Conservation (phyloP, 2,113 vertebrate genomes). For the Otocyon megalotis region DNA sequence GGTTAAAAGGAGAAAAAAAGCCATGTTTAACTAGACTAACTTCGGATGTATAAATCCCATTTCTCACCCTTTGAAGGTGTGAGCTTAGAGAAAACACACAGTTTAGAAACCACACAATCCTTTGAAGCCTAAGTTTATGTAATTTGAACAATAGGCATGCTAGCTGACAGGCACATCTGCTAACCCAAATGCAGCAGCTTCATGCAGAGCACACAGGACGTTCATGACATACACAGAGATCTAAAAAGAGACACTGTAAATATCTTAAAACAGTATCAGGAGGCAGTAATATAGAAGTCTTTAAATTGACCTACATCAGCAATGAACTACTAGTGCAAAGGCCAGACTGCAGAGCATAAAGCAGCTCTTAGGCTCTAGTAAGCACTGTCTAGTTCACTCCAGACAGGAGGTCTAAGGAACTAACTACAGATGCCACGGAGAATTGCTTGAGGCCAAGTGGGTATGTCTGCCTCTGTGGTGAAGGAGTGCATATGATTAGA, state of each 20-base stretch:
- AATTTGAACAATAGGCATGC: conserved; percentile 42
- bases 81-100: conserved; percentile 53
- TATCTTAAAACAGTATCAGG: conserved; percentile 60
- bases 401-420: conserved; percentile 60
- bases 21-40: conserved; percentile 37
- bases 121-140: conserved; percentile 43
- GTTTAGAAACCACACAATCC: conserved; percentile 55
- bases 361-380: conserved; percentile 8
- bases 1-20: background rate
- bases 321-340: conserved; percentile 51
- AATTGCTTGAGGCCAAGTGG: conserved; percentile 37
- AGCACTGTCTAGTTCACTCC: conserved; percentile 57
- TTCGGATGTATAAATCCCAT: conserved; percentile 52
- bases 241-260: conserved; percentile 56
- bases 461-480: conserved; percentile 19
- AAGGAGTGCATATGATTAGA: background rate
- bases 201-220: conserved; percentile 23
- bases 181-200: conserved; percentile 60
- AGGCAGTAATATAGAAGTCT: conserved; percentile 37
- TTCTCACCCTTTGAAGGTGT: conserved; percentile 55
- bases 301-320: conserved; percentile 46
- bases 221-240: conserved; percentile 45
- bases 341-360: conserved; percentile 18
- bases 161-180: conserved; percentile 41
- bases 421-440: conserved; percentile 44